Conservation (phyloP, 2,888 invertebrate genomes). For the Fabriciana adippe region DNA sequence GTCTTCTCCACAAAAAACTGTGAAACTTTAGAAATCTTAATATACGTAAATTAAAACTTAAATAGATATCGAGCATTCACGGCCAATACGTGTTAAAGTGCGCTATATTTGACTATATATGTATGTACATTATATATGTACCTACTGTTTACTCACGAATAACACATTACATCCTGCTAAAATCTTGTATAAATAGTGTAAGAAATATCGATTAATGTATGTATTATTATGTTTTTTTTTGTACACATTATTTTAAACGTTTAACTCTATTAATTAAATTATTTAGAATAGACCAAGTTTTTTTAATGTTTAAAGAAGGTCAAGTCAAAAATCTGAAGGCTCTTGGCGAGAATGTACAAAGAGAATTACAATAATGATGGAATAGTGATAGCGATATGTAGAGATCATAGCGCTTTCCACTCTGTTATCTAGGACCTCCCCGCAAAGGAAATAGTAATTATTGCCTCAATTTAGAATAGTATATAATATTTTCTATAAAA, state of each 20-base stretch:
- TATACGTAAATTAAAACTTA: conserved; percentile 19
- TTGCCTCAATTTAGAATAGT: no score
- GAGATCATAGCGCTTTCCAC: no score
- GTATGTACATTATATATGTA: not conserved
- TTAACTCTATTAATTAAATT: no score
- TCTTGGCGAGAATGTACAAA: no score
- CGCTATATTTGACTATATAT: conserved; percentile 43
- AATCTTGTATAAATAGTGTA: conserved; percentile 47
- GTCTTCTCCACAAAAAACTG: not conserved
- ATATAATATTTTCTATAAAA: no score
- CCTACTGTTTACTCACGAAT: conserved; percentile 46
- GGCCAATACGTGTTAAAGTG: conserved; percentile 30
- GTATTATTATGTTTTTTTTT: not conserved
- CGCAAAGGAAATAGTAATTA: no score
- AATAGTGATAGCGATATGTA: no score
- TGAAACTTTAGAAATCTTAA: conserved; percentile 1
- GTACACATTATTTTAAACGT: not conserved
- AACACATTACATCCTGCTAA: conserved; percentile 64
- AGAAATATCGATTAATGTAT: conserved; percentile 29
- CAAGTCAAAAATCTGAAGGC: no score
- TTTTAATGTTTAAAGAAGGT: no score
- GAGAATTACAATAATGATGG: no score
- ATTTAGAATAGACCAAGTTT: no score
- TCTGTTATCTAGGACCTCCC: no score
- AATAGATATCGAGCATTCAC: conserved; percentile 34